These are phyloP conservation scores for Zosterops borbonicus DNA, from an alignment of 2,113 vertebrate genomes.

Conservation along the genomic window DNA sequence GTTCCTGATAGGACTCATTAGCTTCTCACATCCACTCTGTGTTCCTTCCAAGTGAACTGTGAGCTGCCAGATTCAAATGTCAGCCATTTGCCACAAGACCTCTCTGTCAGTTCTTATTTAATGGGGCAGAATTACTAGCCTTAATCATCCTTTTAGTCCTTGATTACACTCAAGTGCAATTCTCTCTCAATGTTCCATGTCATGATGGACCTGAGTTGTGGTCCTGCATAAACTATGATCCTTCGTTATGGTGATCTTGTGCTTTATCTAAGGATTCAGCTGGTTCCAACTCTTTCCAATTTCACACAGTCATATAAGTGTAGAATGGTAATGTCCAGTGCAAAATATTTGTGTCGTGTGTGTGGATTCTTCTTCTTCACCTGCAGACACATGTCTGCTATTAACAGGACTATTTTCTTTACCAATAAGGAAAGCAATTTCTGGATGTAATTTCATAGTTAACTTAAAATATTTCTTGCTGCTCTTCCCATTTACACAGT, in stretches of 20 bases:
- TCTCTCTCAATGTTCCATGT: background rate
- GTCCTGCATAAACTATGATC: background rate
- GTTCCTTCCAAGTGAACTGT: background rate
- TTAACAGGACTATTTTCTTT: background rate
- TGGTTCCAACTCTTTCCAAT: background rate
- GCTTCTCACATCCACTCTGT: background rate
- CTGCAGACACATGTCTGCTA: background rate
- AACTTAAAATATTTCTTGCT: background rate
- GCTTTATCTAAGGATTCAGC: background rate
- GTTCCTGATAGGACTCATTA: background rate
- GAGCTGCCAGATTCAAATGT: background rate
- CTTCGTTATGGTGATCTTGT: background rate
- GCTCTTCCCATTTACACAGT: background rate
- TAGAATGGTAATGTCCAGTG: background rate
- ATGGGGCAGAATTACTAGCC: background rate
- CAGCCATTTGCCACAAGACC: background rate
- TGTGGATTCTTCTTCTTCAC: background rate
- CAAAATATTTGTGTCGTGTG: background rate
- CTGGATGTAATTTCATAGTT: background rate
- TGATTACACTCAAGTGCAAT: background rate
- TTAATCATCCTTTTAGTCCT: background rate
- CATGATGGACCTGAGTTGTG: background rate
- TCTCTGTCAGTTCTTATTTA: background rate
- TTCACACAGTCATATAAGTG: background rate
- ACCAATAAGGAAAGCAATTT: background rate